Evolutionary conservation across 2,888 invertebrate genomes (phyloP).

Genomic region (Eupeodes latifasciatus): DNA sequence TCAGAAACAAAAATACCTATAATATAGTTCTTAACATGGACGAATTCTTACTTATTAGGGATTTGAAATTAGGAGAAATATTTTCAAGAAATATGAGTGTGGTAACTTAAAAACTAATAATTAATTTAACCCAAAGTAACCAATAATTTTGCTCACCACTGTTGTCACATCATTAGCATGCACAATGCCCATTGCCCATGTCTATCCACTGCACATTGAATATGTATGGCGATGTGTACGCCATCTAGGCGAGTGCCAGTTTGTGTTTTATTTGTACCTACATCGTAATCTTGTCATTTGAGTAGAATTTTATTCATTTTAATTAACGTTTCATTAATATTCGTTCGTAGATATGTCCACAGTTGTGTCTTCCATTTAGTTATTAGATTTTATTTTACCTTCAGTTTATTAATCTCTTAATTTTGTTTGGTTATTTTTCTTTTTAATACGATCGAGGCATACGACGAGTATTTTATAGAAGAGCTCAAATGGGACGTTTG

Average conservation of each 20-base stretch:
- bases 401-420: constrained; percentile 34
- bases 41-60: no score
- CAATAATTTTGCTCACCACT: constrained; percentile 31
- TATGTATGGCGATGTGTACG: constrained; percentile 24
- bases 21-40: no score
- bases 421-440: constrained; percentile 36
- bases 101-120: no score
- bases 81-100: no score
- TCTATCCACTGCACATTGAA: neutral
- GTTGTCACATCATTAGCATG: constrained; percentile 53
- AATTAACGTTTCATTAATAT: constrained; percentile 62
- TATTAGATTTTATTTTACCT: constrained; percentile 45
- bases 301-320: constrained; percentile 65
- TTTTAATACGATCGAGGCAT: constrained; percentile 24
- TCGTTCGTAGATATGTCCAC: constrained; percentile 39
- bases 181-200: constrained; percentile 18
- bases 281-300: constrained; percentile 54
- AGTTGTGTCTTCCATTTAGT: constrained; percentile 23
- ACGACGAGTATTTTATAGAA: neutral
- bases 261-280: constrained; percentile 31
- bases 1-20: no score
- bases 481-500: constrained; percentile 4
- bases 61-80: no score
- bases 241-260: constrained; percentile 61
- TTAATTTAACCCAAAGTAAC: no score